Evolutionary conservation across 2,888 invertebrate genomes (phyloP).

Genomic region (Dinocampus coccinellae): DNA sequence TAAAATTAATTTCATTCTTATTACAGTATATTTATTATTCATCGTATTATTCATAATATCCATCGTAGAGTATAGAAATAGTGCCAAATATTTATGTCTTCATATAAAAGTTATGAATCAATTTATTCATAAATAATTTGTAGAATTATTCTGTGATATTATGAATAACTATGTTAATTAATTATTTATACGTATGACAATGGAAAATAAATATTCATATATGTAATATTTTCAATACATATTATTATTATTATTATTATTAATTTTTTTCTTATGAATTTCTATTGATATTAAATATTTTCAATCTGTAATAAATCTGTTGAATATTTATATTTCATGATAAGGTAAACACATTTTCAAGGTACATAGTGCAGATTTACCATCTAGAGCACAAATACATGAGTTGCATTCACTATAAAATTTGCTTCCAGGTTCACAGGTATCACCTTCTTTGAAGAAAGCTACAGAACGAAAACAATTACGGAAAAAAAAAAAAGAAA

Average conservation of each 20-base stretch:
- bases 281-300: no score
- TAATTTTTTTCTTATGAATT: no score
- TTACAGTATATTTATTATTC: background rate
- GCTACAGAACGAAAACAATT: slow-evolving; percentile 1
- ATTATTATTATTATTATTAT: no score
- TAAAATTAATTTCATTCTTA: background rate
- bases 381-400: slow-evolving; percentile 71
- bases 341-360: slow-evolving; percentile 56
- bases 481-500: background rate
- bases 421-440: slow-evolving; percentile 69
- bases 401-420: slow-evolving; percentile 72
- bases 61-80: no score
- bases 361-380: slow-evolving; percentile 71
- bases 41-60: no score
- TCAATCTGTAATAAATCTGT: no score
- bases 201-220: no score
- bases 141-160: no score
- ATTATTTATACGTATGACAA: no score
- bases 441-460: slow-evolving; percentile 16
- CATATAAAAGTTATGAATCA: background rate
- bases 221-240: no score
- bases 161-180: no score
- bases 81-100: no score
- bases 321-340: slow-evolving; percentile 71
- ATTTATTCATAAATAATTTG: background rate